Conservation (phyloP, 23 tunicate genomes). For the Corella eumyota region DNA sequence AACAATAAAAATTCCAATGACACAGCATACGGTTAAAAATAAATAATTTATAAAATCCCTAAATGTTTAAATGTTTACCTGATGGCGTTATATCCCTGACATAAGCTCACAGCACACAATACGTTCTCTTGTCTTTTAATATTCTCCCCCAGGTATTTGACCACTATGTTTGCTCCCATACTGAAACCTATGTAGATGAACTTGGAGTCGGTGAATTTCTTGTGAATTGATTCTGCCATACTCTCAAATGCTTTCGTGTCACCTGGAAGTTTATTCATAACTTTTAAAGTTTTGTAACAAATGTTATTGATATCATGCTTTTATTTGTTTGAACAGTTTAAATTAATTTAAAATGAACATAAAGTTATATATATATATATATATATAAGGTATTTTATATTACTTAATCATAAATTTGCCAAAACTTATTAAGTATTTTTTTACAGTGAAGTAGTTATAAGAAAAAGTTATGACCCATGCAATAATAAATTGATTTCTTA, state of each 20-base stretch:
- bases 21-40: neutral
- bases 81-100: constrained; percentile 83
- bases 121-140: constrained; percentile 20
- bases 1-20: neutral
- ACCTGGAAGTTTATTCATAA: constrained; percentile 31
- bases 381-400: no score
- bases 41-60: neutral
- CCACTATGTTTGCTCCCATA: constrained; percentile 78
- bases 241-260: constrained; percentile 71
- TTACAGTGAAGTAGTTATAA: no score
- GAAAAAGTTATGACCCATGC: no score
- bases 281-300: no score
- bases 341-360: no score
- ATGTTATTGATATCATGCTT: no score
- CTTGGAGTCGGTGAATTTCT: constrained; percentile 14
- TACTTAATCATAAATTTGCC: no score
- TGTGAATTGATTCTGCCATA: constrained; percentile 34
- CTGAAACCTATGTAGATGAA: constrained; percentile 60
- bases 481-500: no score
- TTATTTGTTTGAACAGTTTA: no score
- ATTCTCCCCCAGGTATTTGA: constrained; percentile 58
- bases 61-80: constrained; percentile 14
- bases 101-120: constrained; percentile 54
- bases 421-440: no score
- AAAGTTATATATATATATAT: no score